These are phyloP conservation scores for Drosophila tsacasi DNA, from an alignment of 1,140 invertebrate genomes.

Conservation along the genomic window DNA sequence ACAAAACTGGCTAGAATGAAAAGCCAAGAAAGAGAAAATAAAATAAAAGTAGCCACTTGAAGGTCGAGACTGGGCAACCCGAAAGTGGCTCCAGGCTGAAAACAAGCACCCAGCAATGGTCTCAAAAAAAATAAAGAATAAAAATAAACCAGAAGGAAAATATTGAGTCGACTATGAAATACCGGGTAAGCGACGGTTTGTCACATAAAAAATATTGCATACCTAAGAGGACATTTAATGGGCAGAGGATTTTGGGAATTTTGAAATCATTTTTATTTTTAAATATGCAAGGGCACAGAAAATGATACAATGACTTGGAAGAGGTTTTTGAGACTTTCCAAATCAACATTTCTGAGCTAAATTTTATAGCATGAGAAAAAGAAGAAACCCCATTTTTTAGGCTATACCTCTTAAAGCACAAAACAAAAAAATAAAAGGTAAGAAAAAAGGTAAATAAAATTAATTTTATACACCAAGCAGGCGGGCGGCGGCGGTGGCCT, in stretches of 20 bases:
- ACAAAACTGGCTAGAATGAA: conserved; percentile 27
- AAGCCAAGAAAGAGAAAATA: conserved; percentile 34
- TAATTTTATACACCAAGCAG: conserved; percentile 69
- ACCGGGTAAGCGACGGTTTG: neutral
- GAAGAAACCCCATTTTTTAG: neutral
- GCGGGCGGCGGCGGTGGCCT: neutral
- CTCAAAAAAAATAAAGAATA: conserved; percentile 15
- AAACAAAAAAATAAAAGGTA: conserved; percentile 9
- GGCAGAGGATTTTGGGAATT: fast-evolving
- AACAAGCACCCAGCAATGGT: conserved; percentile 24
- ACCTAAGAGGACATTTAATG: neutral
- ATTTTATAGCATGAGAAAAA: neutral
- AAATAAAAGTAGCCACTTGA: conserved; percentile 75
- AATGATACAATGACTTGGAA: too few species aligned
- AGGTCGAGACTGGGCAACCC: conserved; percentile 46
- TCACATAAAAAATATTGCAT: neutral
- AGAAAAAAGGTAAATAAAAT: conserved; percentile 73
- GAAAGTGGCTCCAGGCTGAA: conserved; percentile 19
- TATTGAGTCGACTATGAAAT: neutral
- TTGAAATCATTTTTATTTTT: neutral
- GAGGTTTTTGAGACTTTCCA: too few species aligned
- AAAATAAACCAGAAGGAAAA: conserved; percentile 11
- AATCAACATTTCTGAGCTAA: neutral
- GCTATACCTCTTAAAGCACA: neutral
- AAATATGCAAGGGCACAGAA: too few species aligned